Evolutionary conservation across 2,888 invertebrate genomes (phyloP).

Genomic region (Lathronympha strigana): DNA sequence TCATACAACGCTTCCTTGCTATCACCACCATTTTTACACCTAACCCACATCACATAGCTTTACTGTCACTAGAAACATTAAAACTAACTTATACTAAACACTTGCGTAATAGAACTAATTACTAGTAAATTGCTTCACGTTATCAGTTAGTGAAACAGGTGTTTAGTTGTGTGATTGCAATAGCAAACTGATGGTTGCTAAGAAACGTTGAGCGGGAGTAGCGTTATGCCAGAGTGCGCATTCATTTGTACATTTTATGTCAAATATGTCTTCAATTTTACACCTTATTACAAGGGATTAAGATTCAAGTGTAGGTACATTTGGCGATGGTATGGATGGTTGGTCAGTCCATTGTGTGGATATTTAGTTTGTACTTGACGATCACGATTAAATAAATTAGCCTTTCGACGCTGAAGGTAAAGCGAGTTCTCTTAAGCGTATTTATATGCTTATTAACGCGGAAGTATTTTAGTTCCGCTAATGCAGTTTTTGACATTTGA

Average conservation of each 20-base stretch:
- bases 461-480: background rate
- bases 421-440: background rate
- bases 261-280: no score
- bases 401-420: background rate
- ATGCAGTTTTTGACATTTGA: background rate
- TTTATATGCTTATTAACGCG: background rate
- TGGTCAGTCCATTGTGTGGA: slow-evolving; percentile 18
- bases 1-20: slow-evolving; percentile 54
- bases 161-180: slow-evolving; percentile 33
- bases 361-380: slow-evolving; percentile 17
- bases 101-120: background rate
- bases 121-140: background rate
- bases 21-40: slow-evolving; percentile 55
- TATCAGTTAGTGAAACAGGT: slow-evolving; percentile 31
- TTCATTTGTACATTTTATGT: background rate
- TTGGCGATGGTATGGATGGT: no score
- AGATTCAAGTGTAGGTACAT: no score
- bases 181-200: slow-evolving; percentile 41
- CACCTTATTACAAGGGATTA: no score
- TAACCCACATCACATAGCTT: slow-evolving; percentile 57
- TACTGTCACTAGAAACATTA: slow-evolving; percentile 15
- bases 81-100: slow-evolving; percentile 6
- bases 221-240: slow-evolving; percentile 34
- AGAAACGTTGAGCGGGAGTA: slow-evolving; percentile 20
- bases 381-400: background rate